A percentile compares a stretch with the other conserved stretches of the same genome.
These are phyloP conservation scores for Oligia strigilis DNA, from an alignment of 2,888 invertebrate genomes.

Conservation along the genomic window DNA sequence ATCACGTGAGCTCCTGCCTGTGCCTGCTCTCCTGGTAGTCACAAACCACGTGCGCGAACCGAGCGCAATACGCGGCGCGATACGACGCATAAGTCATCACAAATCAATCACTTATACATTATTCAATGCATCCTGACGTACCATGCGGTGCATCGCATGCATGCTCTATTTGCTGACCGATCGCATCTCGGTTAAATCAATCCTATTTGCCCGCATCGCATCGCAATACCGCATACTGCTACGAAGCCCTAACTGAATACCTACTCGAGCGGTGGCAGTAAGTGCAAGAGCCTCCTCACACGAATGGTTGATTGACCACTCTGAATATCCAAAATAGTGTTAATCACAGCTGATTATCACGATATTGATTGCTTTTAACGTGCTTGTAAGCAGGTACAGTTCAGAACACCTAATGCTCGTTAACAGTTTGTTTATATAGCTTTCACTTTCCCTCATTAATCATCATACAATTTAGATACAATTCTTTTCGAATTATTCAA, in stretches of 20 bases:
- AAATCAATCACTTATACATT: slow-evolving; percentile 27
- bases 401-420: slow-evolving; percentile 43
- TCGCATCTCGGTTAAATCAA: slow-evolving; percentile 43
- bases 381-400: slow-evolving; percentile 44
- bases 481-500: slow-evolving; percentile 17
- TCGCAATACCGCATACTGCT: slow-evolving; percentile 52
- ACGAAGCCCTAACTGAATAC: slow-evolving; percentile 52
- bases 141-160: slow-evolving; percentile 40
- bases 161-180: slow-evolving; percentile 44
- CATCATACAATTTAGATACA: slow-evolving; percentile 26
- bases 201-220: slow-evolving; percentile 47
- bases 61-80: slow-evolving; percentile 36
- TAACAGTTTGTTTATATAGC: slow-evolving; percentile 37
- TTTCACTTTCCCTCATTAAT: slow-evolving; percentile 53
- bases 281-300: slow-evolving; percentile 25
- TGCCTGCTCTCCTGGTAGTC: slow-evolving; percentile 39
- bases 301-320: slow-evolving; percentile 11
- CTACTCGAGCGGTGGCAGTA: slow-evolving; percentile 41
- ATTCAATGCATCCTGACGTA: slow-evolving; percentile 32
- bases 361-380: slow-evolving; percentile 44
- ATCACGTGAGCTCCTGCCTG: slow-evolving; percentile 76
- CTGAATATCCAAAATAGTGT: slow-evolving; percentile 41
- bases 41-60: slow-evolving; percentile 20
- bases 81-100: slow-evolving; percentile 24
- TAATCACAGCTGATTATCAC: slow-evolving; percentile 62